Base-by-base conservation (phyloP, 1,140 invertebrate species). In the Bombus impatiens region DNA sequence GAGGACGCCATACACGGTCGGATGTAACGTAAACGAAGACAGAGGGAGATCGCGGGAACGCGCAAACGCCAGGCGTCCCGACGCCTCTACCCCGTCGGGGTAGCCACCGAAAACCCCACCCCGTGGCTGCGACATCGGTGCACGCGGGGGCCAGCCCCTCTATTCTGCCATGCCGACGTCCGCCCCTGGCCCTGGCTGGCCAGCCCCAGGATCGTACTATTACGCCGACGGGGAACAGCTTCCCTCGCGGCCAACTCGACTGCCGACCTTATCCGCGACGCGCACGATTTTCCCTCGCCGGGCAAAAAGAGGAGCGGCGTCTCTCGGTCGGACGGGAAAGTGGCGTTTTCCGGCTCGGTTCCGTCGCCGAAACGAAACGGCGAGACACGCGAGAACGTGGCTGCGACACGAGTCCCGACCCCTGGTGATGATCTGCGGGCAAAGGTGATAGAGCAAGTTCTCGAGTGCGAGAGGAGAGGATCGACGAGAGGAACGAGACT, bases 31-130 rank as follows among this genome's bases (percentile, higher is more conserved):
- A 35, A 44, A 40, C 42, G 68, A 89, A 57, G 74, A 74, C 12
- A 37, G 67, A 37, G 42, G 6, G 2, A 1, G 1, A 32, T 28
- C 62, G 37, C 59, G 77, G 37, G 25, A 85, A 15, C 81, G 91
- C 92, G 92, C 92, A 92, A 87, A 92, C 92, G 92, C 90, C 88
- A 53, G 67, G 82, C 88, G 90, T 88, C 86, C 84, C 83, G 84
- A 89, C 86, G 88, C 59, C 89, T 82, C 87, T 86, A 76, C 72
- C 89, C 91, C 87, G 82, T 82, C 3, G 37, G 47, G 18, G n/a
- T 67, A 74, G 65, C 78, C 81, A 65, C 75, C 79, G 62, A 78
- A 88, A 87, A 90, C 91, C 89, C 91, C 89, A 89, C 91, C 83
- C 88, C 87, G 84, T 83, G 78, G 68, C 37, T 65, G 67, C 83